Conservation (phyloP, 1,140 invertebrate genomes). For the Harlomillsia oculata region DNA sequence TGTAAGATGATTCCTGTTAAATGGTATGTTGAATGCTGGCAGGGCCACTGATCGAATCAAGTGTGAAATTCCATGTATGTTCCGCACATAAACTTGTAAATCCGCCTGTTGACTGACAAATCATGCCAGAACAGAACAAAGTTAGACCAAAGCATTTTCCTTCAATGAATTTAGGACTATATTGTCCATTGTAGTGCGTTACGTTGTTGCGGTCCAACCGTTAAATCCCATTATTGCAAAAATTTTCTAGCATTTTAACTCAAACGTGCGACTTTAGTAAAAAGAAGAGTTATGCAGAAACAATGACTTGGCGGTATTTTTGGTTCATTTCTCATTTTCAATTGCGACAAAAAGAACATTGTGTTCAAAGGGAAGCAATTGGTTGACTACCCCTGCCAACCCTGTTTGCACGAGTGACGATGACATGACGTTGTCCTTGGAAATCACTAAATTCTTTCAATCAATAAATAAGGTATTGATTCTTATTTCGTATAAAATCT, state of each 20-base stretch:
- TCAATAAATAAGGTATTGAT: too few relatives aligned
- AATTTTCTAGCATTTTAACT: slow-evolving; percentile 2
- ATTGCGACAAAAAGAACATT: too few relatives aligned
- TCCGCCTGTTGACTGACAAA: neutral
- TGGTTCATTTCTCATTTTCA: too few relatives aligned
- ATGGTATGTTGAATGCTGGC: neutral
- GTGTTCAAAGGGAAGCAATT: too few relatives aligned
- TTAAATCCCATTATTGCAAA: neutral
- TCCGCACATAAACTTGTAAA: neutral
- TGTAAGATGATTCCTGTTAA: neutral
- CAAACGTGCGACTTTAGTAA: too few relatives aligned
- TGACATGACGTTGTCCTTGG: too few relatives aligned
- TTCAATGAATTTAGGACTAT: neutral
- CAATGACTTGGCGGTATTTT: too few relatives aligned
- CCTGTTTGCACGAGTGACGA: too few relatives aligned
- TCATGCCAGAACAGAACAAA: neutral
- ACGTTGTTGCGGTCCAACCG: neutral
- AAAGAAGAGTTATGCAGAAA: too few relatives aligned
- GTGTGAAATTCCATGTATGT: slow-evolving; percentile 9
- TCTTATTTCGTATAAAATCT: too few relatives aligned
- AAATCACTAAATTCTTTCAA: too few relatives aligned
- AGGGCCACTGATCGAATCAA: neutral
- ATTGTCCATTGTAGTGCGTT: neutral
- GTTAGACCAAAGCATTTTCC: neutral
- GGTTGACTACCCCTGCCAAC: too few relatives aligned